Evolutionary conservation across 23 tunicate genomes (phyloP).

Genomic region (Trididemnum nubilum): DNA sequence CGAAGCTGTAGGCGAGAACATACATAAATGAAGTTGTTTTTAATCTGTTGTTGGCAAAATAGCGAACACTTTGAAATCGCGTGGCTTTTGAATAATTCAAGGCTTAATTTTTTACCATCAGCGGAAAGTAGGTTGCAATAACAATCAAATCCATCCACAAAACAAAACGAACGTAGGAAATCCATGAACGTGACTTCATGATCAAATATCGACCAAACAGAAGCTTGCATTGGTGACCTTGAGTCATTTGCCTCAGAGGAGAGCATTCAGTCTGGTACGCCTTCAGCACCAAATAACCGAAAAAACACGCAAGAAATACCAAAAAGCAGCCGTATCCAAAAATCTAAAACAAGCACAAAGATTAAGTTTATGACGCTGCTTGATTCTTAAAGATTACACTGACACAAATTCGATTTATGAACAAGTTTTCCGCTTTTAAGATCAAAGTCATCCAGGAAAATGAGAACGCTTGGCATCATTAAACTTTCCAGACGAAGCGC

Average conservation of each 20-base stretch:
- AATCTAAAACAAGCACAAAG: neutral
- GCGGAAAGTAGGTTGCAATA: conserved; percentile 4
- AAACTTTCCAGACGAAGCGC: too few species aligned
- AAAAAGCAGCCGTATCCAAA: conserved; percentile 12
- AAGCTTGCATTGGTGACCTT: conserved; percentile 9
- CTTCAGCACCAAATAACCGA: neutral
- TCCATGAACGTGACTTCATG: conserved; percentile 33
- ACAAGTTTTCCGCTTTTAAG: too few species aligned
- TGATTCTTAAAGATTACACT: too few species aligned
- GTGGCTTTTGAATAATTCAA: conserved; percentile 5
- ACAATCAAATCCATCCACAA: conserved; percentile 10
- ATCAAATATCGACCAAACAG: neutral
- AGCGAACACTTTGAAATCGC: too few species aligned
- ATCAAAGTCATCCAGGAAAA: too few species aligned
- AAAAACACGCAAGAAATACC: neutral
- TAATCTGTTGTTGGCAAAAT: too few species aligned
- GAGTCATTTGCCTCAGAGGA: neutral
- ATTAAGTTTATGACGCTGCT: too few species aligned
- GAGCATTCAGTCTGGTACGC: conserved; percentile 5
- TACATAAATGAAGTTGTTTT: too few species aligned
- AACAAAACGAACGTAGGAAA: neutral
- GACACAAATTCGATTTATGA: too few species aligned
- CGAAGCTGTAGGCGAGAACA: too few species aligned
- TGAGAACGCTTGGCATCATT: too few species aligned
- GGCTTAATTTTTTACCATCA: conserved; percentile 18